Evolutionary conservation across 2,113 vertebrate genomes (phyloP), one percentile per base, ranked within the genome.

Genomic region (Lepisosteus oculatus): DNA sequence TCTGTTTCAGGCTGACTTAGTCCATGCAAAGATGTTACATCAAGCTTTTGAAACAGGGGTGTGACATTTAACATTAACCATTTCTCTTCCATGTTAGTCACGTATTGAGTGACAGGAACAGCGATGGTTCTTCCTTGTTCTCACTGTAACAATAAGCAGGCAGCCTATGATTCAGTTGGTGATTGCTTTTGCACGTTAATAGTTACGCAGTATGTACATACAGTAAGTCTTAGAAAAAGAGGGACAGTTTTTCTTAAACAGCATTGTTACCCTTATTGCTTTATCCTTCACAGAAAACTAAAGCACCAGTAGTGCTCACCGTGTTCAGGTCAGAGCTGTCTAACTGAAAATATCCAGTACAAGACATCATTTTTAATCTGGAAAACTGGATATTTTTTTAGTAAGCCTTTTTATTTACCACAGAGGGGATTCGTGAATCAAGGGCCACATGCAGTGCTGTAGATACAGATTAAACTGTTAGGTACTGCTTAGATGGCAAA

Each of bases 401-500:
- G 89, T 85, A 86, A 84, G 85, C 76, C 82, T 74, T 72, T 84
- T 83, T 86, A 74, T 84, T 77, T 77, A 83, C 82, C 67, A 79
- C 81, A 86, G 84, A 85, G 76, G 76, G 77, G 68, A 74, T 17
- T 11, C 41, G 71, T 74, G 81, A 79, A 89, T 89, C 86, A 89
- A 85, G 89, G 81, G 81, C 77, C 80, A 72, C 79, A 87, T 87
- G 89, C 83, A 81, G 78, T 81, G 79, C 84, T 84, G 75, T 83
- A 82, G 83, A 81, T 81, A 80, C 85, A 83, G 70, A 78, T 82
- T 79, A 78, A 78, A 77, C 74, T 71, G 80, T 83, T 84, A 84
- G 17, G 78, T 78, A 72, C 67, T 51, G 47, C 5, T 51, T 51
- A 51, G 47, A 9, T 6, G 47, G 47, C 47, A 6, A 51, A 51